phyloP scores from a whole-genome alignment of 2,797 vertebrate species.

The Steatocranus sp. region DNA sequence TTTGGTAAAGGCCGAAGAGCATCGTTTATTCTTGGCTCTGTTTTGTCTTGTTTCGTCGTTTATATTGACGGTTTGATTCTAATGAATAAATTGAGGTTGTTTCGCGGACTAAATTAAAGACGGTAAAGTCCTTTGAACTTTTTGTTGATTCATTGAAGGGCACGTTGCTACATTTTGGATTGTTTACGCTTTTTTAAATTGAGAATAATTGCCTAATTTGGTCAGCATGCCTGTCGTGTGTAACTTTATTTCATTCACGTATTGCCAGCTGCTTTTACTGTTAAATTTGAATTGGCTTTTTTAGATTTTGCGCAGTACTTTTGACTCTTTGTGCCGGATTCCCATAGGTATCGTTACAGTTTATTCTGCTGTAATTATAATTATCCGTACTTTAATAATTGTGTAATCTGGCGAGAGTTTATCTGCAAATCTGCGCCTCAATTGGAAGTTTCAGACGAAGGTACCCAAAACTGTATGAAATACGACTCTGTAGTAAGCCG shows the following conservation, averaged over 20 bases:
- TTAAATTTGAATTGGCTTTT: not conserved
- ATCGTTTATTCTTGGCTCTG: not conserved
- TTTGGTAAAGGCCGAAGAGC: fast-evolving
- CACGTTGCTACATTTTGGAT: not conserved
- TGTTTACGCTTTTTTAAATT: not conserved
- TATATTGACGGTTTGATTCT: not conserved
- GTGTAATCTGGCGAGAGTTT: not conserved
- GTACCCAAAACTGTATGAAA: slow-evolving; percentile 66
- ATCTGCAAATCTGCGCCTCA: not conserved
- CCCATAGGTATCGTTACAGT: not conserved
- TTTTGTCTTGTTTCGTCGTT: not conserved
- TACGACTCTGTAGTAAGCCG: slow-evolving; percentile 76
- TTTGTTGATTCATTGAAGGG: not conserved
- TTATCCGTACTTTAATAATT: not conserved
- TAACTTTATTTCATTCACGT: not conserved
- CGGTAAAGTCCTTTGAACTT: not conserved
- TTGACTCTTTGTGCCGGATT: not conserved
- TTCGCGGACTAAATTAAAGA: not conserved
- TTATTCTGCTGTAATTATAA: not conserved
- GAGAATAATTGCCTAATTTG: not conserved
- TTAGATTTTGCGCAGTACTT: not conserved
- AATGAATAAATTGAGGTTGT: too few relatives aligned
- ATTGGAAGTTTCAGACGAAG: slow-evolving; percentile 53
- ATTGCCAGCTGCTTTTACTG: not conserved
- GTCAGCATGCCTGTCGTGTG: not conserved